A percentile compares a stretch with the other conserved stretches of the same genome.
These are phyloP conservation scores for Apteryx owenii DNA, from an alignment of 2,113 vertebrate species.

Conservation along the genomic window DNA sequence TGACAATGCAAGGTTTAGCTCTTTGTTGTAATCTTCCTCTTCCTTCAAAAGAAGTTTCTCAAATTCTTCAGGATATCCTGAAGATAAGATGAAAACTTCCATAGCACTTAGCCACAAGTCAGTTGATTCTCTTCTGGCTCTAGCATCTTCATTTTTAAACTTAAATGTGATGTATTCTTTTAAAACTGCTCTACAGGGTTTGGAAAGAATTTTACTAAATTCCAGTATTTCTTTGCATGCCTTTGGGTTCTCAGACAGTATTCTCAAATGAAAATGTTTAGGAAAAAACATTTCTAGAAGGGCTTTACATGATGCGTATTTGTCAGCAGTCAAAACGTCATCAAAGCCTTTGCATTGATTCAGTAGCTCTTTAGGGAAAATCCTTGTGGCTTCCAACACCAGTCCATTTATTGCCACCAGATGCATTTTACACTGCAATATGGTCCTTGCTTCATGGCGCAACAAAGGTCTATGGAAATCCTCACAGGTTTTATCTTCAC, in stretches of 20 bases:
- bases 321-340: constrained; percentile 59
- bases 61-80: constrained; percentile 77
- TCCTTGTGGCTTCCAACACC: constrained; percentile 71
- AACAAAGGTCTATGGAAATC: constrained; percentile 72
- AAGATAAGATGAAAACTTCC: constrained; percentile 75
- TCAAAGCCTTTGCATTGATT: constrained; percentile 64
- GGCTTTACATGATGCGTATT: constrained; percentile 55
- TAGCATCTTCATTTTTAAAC: constrained; percentile 55
- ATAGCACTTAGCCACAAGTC: constrained; percentile 80
- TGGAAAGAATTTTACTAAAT: constrained; percentile 38
- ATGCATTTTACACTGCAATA: constrained; percentile 76
- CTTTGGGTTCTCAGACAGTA: constrained; percentile 76
- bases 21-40: constrained; percentile 74
- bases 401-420: constrained; percentile 76
- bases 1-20: constrained; percentile 43
- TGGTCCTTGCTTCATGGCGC: constrained; percentile 67
- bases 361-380: constrained; percentile 67
- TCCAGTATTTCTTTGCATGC: constrained; percentile 75
- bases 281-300: constrained; percentile 77
- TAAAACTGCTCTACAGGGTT: constrained; percentile 51
- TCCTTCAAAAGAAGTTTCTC: constrained; percentile 75
- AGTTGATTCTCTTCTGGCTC: constrained; percentile 78
- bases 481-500: constrained; percentile 67
- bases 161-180: constrained; percentile 69
- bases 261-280: constrained; percentile 81